Evolutionary conservation across 2,797 vertebrate genomes (phyloP).

Genomic region (Lagothrix lagotricha): DNA sequence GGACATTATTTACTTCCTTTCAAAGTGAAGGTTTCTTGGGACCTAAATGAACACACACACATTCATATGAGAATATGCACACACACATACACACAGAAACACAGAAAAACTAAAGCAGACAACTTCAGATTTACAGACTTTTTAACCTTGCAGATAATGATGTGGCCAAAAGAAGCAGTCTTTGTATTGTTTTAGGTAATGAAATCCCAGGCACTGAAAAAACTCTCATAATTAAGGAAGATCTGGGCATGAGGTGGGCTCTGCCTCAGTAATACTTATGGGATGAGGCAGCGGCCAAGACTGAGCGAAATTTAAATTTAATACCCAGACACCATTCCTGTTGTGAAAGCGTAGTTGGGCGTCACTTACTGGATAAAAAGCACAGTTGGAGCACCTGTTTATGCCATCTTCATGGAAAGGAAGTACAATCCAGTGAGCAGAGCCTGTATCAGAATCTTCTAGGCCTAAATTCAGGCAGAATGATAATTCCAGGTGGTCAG

Average conservation of each 20-base stretch:
- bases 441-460: neutral
- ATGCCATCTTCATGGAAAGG: neutral
- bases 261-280: neutral
- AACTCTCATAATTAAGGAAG: neutral
- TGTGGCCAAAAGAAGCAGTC: neutral
- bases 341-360: neutral
- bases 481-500: neutral
- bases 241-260: neutral
- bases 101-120: neutral
- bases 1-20: conserved; percentile 15
- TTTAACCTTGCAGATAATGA: neutral
- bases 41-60: neutral
- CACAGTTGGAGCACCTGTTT: neutral
- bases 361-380: neutral
- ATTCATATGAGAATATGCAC: neutral
- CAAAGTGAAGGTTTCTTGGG: neutral
- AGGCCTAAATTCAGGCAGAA: neutral
- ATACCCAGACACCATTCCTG: neutral
- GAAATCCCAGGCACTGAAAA: neutral
- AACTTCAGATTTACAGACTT: neutral
- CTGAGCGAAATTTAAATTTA: neutral
- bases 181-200: neutral
- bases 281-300: neutral
- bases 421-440: neutral
- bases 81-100: neutral